Evolutionary conservation across 2,113 vertebrate genomes (phyloP).

Genomic region (Lepus europaeus): DNA sequence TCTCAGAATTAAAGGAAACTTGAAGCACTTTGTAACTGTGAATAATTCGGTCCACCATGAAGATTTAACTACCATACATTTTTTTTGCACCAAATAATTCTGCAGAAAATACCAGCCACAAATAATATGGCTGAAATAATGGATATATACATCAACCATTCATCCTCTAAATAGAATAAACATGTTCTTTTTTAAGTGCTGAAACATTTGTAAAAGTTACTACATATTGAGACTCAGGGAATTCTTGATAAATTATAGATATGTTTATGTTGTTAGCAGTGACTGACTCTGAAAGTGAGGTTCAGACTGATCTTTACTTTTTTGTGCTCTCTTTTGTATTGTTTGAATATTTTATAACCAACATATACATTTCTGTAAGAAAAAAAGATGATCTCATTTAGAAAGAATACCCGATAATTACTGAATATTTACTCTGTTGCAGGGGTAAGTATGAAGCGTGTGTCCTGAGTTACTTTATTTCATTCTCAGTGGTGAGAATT

Average conservation of each 20-base stretch:
- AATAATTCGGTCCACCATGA: neutral
- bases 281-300: neutral
- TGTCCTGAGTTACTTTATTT: slow-evolving; percentile 32
- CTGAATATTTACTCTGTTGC: neutral
- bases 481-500: neutral
- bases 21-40: neutral
- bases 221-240: neutral
- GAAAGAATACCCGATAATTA: neutral
- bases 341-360: neutral
- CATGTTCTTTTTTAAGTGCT: neutral
- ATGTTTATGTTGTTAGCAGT: neutral
- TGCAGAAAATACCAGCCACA: neutral
- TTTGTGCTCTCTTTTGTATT: neutral
- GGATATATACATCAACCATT: neutral
- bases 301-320: neutral
- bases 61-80: neutral
- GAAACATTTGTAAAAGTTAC: neutral
- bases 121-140: neutral
- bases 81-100: slow-evolving; percentile 31
- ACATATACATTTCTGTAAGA: neutral
- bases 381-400: neutral
- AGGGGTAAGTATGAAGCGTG: neutral
- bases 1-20: neutral
- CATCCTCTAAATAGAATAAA: neutral
- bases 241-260: slow-evolving; percentile 6